phyloP scores from a whole-genome alignment of 2,797 vertebrate genomes.

The Champsocephalus esox region DNA sequence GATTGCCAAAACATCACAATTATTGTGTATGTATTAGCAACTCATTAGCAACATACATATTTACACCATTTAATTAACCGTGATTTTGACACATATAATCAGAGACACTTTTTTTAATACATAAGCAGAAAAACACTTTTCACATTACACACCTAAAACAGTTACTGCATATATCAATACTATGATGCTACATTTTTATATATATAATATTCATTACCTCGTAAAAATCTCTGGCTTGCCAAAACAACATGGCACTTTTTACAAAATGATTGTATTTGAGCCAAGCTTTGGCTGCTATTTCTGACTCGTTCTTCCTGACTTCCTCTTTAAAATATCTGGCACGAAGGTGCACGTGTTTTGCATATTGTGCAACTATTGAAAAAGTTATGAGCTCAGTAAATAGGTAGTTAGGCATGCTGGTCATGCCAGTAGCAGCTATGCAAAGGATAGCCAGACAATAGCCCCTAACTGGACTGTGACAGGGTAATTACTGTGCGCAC shows the following conservation, averaged over 20 bases:
- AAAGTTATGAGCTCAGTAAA: constrained; percentile 90
- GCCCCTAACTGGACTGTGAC: constrained; percentile 96
- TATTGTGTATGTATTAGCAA: constrained; percentile 58
- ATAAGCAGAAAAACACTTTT: constrained; percentile 30
- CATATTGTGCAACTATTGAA: constrained; percentile 88
- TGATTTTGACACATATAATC: constrained; percentile 38
- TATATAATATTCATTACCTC: constrained; percentile 21
- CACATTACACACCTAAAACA: constrained; percentile 9
- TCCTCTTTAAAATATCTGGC: constrained; percentile 86
- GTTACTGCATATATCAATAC: neutral
- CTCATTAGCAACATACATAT: constrained; percentile 62
- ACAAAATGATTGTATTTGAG: neutral
- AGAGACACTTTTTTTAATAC: constrained; percentile 9
- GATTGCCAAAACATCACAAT: constrained; percentile 88
- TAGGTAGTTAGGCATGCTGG: constrained; percentile 90
- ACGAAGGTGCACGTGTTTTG: constrained; percentile 85
- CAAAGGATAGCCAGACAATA: constrained; percentile 96
- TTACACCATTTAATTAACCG: constrained; percentile 58
- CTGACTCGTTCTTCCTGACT: constrained; percentile 32
- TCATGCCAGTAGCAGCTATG: constrained; percentile 90
- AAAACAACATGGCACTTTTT: neutral
- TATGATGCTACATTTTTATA: constrained; percentile 3
- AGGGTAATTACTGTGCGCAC: constrained; percentile 97
- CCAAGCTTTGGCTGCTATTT: constrained; percentile 20
- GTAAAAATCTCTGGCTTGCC: neutral